These are phyloP conservation scores for Sinocyclocheilus maitianheensis DNA, from an alignment of 2,113 vertebrate species.

Conservation along the genomic window DNA sequence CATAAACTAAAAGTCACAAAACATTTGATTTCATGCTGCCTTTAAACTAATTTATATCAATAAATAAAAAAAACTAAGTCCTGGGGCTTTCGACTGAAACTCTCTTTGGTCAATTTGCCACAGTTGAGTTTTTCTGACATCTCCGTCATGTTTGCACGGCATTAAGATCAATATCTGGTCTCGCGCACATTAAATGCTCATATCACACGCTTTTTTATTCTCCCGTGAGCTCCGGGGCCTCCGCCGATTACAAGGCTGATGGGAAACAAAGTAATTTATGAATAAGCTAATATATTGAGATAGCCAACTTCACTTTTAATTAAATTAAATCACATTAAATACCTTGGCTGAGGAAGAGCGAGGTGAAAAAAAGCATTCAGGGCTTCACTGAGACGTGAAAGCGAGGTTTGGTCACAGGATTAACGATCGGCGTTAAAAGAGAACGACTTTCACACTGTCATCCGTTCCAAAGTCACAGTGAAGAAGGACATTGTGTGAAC, in stretches of 20 bases:
- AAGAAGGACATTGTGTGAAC: constrained; percentile 36
- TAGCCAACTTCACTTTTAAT: constrained; percentile 73
- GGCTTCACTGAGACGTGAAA: constrained; percentile 61
- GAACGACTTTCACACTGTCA: constrained; percentile 57
- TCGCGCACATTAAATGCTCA: constrained; percentile 53
- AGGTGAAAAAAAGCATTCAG: constrained; percentile 37
- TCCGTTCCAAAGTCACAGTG: constrained; percentile 57
- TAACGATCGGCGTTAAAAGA: constrained; percentile 61
- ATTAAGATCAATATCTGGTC: constrained; percentile 41
- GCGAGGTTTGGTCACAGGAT: constrained; percentile 63
- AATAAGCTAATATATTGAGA: constrained; percentile 64
- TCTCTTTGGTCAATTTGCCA: neutral
- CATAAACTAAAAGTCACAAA: neutral
- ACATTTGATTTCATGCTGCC: neutral
- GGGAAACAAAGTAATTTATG: constrained; percentile 69
- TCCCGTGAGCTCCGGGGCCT: constrained; percentile 50
- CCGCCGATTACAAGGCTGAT: constrained; percentile 61
- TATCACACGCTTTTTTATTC: constrained; percentile 45
- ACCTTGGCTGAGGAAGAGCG: constrained; percentile 14
- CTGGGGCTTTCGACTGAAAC: neutral
- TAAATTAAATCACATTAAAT: constrained; percentile 67
- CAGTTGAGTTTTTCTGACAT: constrained; percentile 9
- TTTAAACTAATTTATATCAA: neutral
- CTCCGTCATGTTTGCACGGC: constrained; percentile 56
- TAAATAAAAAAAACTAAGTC: neutral